Conservation (phyloP, 2,797 vertebrate species). For the Coccyzus lansbergi region DNA sequence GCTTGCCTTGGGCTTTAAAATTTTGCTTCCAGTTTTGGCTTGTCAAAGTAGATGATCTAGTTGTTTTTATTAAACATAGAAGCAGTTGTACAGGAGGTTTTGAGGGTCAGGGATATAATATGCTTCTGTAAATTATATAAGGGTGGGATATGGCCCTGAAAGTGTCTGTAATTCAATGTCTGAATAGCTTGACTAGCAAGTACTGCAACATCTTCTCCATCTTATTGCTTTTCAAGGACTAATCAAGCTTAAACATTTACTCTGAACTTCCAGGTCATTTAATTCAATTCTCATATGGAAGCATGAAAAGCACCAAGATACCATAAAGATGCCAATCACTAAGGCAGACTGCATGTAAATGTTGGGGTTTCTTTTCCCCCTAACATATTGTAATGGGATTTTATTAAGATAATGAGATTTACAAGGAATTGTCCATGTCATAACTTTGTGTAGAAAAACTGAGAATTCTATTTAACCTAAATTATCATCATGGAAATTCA, state of each 20-base stretch:
- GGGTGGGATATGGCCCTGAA: background rate
- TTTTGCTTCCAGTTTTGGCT: background rate
- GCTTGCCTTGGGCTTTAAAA: background rate
- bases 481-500: background rate
- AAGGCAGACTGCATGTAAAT: background rate
- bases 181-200: constrained; percentile 13
- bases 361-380: accelerated
- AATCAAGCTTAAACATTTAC: constrained; percentile 15
- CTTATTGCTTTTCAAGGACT: constrained; percentile 27
- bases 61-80: constrained; percentile 27
- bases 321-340: constrained; percentile 11
- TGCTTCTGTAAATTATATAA: constrained; percentile 28
- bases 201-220: background rate
- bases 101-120: constrained; percentile 25
- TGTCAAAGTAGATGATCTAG: constrained; percentile 31
- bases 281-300: constrained; percentile 42
- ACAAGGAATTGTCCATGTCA: background rate
- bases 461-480: background rate
- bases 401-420: constrained; percentile 17
- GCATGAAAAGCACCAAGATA: background rate
- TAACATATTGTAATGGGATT: background rate
- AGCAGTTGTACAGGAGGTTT: background rate
- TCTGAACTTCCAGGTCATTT: constrained; percentile 22
- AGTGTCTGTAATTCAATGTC: background rate
- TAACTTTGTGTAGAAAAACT: background rate